phyloP scores from a whole-genome alignment of 1,140 invertebrate species.

The Calosoma granatense region DNA sequence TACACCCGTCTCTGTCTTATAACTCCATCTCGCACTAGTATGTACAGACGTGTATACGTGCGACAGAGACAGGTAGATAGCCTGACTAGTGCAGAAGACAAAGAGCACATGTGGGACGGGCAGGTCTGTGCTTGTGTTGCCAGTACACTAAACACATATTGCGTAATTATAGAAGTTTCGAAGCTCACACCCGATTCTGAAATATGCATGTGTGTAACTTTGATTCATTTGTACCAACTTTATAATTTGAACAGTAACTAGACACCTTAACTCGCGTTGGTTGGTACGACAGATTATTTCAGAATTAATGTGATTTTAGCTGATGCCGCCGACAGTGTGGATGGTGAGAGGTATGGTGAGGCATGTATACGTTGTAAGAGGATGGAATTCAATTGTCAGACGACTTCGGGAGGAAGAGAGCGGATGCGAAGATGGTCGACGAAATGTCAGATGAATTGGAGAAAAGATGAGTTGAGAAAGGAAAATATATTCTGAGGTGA shows the following conservation, averaged over 20 bases:
- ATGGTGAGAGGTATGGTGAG: no score
- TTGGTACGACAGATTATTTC: background rate
- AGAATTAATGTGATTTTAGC: background rate
- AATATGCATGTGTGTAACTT: conserved; percentile 4
- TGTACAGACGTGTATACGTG: background rate
- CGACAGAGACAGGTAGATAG: background rate
- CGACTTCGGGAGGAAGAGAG: no score
- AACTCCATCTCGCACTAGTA: no score
- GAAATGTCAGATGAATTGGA: no score
- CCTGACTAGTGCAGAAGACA: background rate
- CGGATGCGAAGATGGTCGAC: no score
- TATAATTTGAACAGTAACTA: conserved; percentile 3
- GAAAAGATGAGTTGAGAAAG: no score
- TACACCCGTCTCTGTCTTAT: background rate
- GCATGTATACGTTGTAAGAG: no score
- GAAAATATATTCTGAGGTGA: no score
- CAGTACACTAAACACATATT: conserved; percentile 1
- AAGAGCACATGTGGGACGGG: background rate
- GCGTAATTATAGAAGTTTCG: conserved; percentile 6
- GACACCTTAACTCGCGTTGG: background rate
- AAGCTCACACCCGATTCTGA: background rate
- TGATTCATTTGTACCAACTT: conserved; percentile 6
- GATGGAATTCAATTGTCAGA: no score
- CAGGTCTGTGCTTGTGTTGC: background rate
- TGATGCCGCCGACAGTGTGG: no score